Conservation (phyloP, 2,888 invertebrate species). For the Ceriagrion tenellum region DNA sequence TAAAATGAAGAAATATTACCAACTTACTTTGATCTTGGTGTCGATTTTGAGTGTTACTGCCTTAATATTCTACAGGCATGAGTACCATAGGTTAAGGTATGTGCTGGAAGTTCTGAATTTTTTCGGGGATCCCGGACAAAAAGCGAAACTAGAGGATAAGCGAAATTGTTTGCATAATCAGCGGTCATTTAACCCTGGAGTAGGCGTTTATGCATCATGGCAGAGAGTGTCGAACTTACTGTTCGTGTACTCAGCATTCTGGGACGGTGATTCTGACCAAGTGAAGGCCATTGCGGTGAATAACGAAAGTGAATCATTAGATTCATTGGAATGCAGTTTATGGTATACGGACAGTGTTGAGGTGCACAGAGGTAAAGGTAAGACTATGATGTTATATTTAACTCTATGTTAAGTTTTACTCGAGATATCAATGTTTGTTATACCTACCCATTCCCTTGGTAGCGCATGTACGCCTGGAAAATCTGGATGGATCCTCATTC, state of each 20-base stretch:
- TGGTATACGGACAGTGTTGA: conserved; percentile 79
- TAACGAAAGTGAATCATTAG: conserved; percentile 76
- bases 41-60: conserved; percentile 87
- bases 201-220: conserved; percentile 80
- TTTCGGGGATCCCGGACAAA: conserved; percentile 86
- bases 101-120: conserved; percentile 92
- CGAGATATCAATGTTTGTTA: neutral
- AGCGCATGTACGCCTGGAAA: neutral
- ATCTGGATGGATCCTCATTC: neutral
- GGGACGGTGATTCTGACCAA: conserved; percentile 79
- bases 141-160: conserved; percentile 78
- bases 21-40: conserved; percentile 85
- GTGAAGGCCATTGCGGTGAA: conserved; percentile 84
- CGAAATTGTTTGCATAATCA: conserved; percentile 78
- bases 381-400: neutral
- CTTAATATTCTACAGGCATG: conserved; percentile 90
- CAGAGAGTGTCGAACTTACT: conserved; percentile 83
- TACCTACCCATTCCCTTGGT: neutral
- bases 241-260: conserved; percentile 85
- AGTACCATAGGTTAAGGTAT: conserved; percentile 90
- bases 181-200: neutral
- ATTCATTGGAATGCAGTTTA: conserved; percentile 80
- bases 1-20: conserved; percentile 91
- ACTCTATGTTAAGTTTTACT: neutral
- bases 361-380: neutral